Percentiles rank a stretch among this genome's conserved stretches.
phyloP scores from a whole-genome alignment of 1,140 invertebrate genomes.

The Drosophila pachea region DNA sequence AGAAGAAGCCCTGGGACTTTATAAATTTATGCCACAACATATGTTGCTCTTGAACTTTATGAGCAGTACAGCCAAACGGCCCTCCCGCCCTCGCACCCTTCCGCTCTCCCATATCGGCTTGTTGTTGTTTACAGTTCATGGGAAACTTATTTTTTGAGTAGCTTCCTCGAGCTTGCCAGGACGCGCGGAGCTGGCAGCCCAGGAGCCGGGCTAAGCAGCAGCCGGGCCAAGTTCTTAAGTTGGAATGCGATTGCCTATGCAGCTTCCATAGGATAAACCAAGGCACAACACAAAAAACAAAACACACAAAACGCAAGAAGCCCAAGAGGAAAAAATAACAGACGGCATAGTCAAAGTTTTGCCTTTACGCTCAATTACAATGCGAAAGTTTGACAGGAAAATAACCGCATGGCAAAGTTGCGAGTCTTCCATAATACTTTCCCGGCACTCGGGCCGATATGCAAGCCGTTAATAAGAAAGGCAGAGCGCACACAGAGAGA shows the following conservation, averaged over 20 bases:
- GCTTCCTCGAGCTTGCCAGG: conserved; percentile 68
- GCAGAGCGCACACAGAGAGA: not conserved
- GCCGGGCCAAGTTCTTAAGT: conserved; percentile 50
- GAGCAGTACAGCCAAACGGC: conserved; percentile 13
- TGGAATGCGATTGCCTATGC: conserved; percentile 30
- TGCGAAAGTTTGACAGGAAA: conserved; percentile 72
- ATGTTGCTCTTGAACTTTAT: conserved; percentile 66
- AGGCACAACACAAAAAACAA: conserved; percentile 9
- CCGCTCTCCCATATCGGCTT: conserved; percentile 23
- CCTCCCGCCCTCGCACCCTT: not conserved
- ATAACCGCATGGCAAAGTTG: conserved; percentile 69
- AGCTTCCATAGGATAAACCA: conserved; percentile 4
- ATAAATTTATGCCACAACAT: conserved; percentile 73
- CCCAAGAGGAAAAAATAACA: not conserved
- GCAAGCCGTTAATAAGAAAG: conserved; percentile 1
- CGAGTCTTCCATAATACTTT: conserved; percentile 50
- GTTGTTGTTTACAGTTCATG: conserved; percentile 48
- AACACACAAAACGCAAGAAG: not conserved
- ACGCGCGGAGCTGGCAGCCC: no score
- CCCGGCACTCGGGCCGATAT: not conserved
- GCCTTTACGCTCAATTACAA: conserved; percentile 76
- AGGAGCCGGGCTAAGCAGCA: conserved; percentile 52
- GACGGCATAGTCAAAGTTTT: conserved; percentile 64
- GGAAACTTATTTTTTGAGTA: conserved; percentile 64
- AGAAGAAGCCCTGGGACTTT: conserved; percentile 33